phyloP scores from a whole-genome alignment of 2,113 vertebrate species.

The Pedionomus torquatus region DNA sequence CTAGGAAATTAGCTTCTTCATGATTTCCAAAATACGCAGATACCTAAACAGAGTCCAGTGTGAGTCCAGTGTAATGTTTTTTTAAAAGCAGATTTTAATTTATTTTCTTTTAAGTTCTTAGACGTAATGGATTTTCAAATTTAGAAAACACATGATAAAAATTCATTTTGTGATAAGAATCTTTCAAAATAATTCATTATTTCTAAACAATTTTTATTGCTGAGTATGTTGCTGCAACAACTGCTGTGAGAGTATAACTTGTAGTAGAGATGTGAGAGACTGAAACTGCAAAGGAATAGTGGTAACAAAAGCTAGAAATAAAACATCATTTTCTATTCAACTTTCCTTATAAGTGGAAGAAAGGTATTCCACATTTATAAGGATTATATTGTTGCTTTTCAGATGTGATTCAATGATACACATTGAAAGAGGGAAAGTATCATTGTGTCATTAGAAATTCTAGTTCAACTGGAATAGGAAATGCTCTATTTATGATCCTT shows the following conservation, averaged over 20 bases:
- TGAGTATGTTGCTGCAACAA: background rate
- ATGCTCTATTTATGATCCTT: slow-evolving; percentile 18
- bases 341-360: background rate
- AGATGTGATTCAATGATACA: background rate
- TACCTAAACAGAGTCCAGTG: background rate
- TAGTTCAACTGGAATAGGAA: background rate
- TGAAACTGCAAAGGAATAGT: background rate
- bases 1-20: background rate
- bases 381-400: slow-evolving; percentile 21
- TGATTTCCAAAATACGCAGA: background rate
- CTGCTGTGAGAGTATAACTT: background rate
- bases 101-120: background rate
- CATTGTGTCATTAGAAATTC: background rate
- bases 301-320: slow-evolving; percentile 3
- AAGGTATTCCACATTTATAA: background rate
- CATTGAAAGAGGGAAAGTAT: background rate
- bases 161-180: background rate
- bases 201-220: background rate
- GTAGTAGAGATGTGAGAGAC: background rate
- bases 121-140: background rate
- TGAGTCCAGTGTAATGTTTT: background rate
- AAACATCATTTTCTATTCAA: background rate
- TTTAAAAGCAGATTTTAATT: background rate
- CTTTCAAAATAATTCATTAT: background rate
- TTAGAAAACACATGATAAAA: background rate